Evolutionary conservation across 2,113 vertebrate species (phyloP).

Genomic region (Thamnaconus septentrionalis): DNA sequence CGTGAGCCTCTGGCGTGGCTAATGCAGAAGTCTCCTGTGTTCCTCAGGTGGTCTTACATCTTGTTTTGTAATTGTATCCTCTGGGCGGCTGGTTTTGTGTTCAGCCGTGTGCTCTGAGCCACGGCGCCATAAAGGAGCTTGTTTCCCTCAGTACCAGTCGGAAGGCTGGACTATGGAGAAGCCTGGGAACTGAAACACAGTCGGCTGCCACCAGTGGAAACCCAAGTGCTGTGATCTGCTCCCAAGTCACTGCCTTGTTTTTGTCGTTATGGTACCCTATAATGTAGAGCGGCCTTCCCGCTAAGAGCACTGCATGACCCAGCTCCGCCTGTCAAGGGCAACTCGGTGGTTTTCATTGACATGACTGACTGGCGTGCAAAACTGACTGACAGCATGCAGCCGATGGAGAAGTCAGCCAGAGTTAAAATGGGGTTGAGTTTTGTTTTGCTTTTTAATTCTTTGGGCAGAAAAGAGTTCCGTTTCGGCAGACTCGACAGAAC

Average conservation of each 20-base stretch:
- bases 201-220: constrained; percentile 45
- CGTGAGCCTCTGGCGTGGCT: constrained; percentile 4
- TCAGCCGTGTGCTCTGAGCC: constrained; percentile 22
- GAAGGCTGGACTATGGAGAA: constrained; percentile 54
- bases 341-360: constrained; percentile 25
- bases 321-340: constrained; percentile 23
- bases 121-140: constrained; percentile 27
- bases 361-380: constrained; percentile 4
- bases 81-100: constrained; percentile 21
- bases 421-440: constrained; percentile 23
- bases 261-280: constrained; percentile 42
- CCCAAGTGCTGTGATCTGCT: constrained; percentile 51
- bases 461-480: neutral
- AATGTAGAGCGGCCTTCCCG: constrained; percentile 41
- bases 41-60: constrained; percentile 27
- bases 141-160: constrained; percentile 35
- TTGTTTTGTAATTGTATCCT: constrained; percentile 54
- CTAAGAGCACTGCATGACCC: constrained; percentile 21
- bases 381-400: constrained; percentile 36
- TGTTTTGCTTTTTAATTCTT: constrained; percentile 15
- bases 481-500: too few relatives aligned
- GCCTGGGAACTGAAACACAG: constrained; percentile 68
- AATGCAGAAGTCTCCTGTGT: constrained; percentile 7
- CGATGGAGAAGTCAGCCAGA: constrained; percentile 22
- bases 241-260: constrained; percentile 56